Evolutionary conservation across 2,888 invertebrate species (phyloP), one percentile per base, ranked within the genome.

Genomic region (Drosophila birchii): DNA sequence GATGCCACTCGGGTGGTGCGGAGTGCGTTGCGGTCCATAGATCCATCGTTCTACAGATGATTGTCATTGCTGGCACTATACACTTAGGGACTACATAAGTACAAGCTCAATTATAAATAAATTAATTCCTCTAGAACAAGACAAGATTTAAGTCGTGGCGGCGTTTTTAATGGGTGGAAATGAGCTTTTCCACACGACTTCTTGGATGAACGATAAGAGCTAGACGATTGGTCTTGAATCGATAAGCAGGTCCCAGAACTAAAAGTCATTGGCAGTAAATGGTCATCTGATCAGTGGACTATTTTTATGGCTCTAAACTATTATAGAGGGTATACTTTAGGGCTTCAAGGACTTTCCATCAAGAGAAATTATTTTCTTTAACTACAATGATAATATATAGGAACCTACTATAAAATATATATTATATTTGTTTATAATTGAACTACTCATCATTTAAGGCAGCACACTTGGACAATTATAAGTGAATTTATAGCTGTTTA

Each of bases 1-100:
- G 57, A 79, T 38, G 86, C 88, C 53, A 75, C 79, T 45, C 70
- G 75, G 51, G 68, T 89, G 57, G 41, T 86, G 8, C 67, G 54
- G 20, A 79, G 70, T 32, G 80, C 83, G 41, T 66, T 89, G 26
- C 43, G 66, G 9, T 36, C 67, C 5, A 70, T 71, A 20, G 68
- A 70, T 43, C 20, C 44, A 12, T 45, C 61, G n/a, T 29, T 70
- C 9, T 70, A 56, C 54, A 68, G 68, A 47, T 68, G 68, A 68
- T 70, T 56, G 49, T 7, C 26, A 54, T 26, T 26, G 43, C n/a
- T 45, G 23, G 23, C 16, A 45, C n/a, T 32, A 66, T 32, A 66
- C 16, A 12, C 53, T 16, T 29, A 66, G 67, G 16, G 4, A 38
- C 43, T 38, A 18, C 2, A 20, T 70, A 75, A 68, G 73, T 58